Evolutionary conservation across 2,113 vertebrate genomes (phyloP).

Genomic region (Hydrolagus affinis): DNA sequence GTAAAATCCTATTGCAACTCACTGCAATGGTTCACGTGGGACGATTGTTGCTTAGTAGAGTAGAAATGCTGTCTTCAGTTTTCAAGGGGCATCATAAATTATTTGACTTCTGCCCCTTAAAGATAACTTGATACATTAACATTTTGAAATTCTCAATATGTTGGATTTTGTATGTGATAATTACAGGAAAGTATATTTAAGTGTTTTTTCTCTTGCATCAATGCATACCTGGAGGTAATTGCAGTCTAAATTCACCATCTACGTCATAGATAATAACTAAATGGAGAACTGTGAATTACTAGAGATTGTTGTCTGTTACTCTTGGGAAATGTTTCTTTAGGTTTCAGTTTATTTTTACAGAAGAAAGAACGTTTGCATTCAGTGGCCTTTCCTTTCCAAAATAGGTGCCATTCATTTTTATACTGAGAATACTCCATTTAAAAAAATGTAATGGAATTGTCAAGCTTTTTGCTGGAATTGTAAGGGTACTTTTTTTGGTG

Average conservation of each 20-base stretch:
- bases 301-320: not conserved
- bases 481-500: not conserved
- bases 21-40: too few species aligned
- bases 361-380: not conserved
- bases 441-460: not conserved
- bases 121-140: conserved; percentile 13
- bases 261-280: not conserved
- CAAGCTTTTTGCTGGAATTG: not conserved
- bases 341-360: not conserved
- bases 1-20: too few species aligned
- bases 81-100: too few species aligned
- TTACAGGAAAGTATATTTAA: not conserved
- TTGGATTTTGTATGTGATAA: not conserved
- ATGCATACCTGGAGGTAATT: not conserved
- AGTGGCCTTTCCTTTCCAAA: conserved; percentile 3
- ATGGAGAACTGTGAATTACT: not conserved
- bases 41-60: too few species aligned
- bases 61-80: too few species aligned
- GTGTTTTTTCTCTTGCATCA: not conserved
- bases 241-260: conserved; percentile 12
- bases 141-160: conserved; percentile 12
- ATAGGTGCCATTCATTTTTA: not conserved
- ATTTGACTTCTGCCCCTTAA: not conserved
- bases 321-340: not conserved
- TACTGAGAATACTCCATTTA: not conserved